These are phyloP conservation scores for Oscheius sp. DNA, from an alignment of 2,888 invertebrate genomes.

Conservation along the genomic window DNA sequence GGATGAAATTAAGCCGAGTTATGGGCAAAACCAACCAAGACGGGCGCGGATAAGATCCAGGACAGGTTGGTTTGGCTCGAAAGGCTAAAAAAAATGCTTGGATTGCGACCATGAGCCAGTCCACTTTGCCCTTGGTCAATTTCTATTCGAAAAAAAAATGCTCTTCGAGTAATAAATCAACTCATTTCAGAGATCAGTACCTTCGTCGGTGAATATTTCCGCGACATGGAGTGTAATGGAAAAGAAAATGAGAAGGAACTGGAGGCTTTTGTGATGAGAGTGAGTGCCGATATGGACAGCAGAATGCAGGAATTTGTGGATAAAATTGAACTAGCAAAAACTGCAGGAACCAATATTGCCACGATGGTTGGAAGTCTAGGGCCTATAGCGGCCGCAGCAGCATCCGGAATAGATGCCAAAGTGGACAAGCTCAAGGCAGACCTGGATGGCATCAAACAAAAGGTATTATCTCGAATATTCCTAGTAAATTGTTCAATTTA, in stretches of 20 bases:
- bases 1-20: too few species aligned
- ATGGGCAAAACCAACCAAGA: too few species aligned
- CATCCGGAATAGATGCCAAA: background rate
- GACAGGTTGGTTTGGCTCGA: too few species aligned
- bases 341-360: background rate
- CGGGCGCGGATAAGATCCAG: too few species aligned
- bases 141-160: background rate
- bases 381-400: background rate
- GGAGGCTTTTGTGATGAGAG: background rate
- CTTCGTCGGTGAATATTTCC: constrained; percentile 12
- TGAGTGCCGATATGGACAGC: background rate
- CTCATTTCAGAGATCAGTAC: constrained; percentile 16
- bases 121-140: too few species aligned
- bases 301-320: background rate
- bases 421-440: background rate
- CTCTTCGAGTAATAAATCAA: background rate
- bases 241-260: background rate
- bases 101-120: too few species aligned
- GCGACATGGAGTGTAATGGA: background rate
- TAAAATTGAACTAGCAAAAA: background rate
- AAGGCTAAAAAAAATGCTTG: too few species aligned
- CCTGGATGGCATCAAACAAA: too few species aligned
- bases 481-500: too few species aligned
- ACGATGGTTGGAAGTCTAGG: background rate
- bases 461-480: too few species aligned